Evolutionary conservation across 2,888 invertebrate genomes (phyloP), one percentile per base, ranked within the genome.

Genomic region (Catocala fraxini): DNA sequence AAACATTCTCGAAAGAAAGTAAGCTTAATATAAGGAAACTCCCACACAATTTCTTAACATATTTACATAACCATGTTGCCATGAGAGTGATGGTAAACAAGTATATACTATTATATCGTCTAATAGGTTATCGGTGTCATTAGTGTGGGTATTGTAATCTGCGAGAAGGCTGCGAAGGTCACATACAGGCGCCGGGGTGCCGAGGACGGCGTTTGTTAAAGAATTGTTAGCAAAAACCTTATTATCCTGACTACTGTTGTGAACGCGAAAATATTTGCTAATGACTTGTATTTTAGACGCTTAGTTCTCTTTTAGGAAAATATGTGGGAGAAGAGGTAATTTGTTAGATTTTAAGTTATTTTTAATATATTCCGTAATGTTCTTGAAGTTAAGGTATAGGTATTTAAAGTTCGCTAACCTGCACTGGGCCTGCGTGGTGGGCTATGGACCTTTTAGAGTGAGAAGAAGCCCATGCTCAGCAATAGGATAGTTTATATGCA

Each of bases 101-200:
- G 6, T n/a, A 39, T 39, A 11, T 13, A 12, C 56, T 47, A 65
- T 59, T 65, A 12, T 68, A 15, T 12, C 6, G 9, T 56, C 45
- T 60, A 63, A 59, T 69, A 69, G 51, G 45, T 59, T 68, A 65
- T 63, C 15, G 45, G 25, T 49, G n/a, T 60, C 70, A 66, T 75
- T 75, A 75, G 70, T 56, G 70, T 72, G 63, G 70, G 70, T 4
- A 58, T 72, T 69, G 62, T 52, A 48, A 55, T 54, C 12, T 55
- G 35, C 54, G 54, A 55, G 67, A 59, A 49, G 48, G 47, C 53
- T 49, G 1, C 6, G 56, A 73, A 73, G 73, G 68, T 63, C 68
- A 13, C 43, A 25, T 45, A 7, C 33, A 41, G 73, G 76, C 73
- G 73, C 76, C 73, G 46, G 11, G 12, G 6, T 51, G 63, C 61